phyloP scores from a whole-genome alignment of 23 tunicate species.

The Clavelina lepadiformis region DNA sequence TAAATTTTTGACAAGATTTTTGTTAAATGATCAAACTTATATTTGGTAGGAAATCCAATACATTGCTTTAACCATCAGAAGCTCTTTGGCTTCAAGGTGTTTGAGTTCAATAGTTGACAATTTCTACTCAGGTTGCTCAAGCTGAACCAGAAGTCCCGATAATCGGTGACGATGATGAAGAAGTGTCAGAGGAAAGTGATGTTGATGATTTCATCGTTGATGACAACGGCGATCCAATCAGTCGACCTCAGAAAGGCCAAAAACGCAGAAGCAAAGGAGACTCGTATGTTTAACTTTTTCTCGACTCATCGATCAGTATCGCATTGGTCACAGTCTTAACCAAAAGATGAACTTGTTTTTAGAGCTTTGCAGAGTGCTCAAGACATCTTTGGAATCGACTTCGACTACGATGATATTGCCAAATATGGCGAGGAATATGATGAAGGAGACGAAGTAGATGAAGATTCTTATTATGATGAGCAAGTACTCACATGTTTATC shows the following conservation, averaged over 20 bases:
- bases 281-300: slow-evolving; percentile 45
- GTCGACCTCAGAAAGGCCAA: slow-evolving; percentile 65
- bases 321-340: not conserved
- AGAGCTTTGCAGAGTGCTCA: slow-evolving; percentile 72
- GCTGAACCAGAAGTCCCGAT: slow-evolving; percentile 45
- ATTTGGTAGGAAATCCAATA: no score
- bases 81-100: no score
- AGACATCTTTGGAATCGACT: slow-evolving; percentile 87
- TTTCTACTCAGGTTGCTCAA: slow-evolving; percentile 17
- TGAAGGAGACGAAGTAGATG: slow-evolving; percentile 86
- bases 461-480: slow-evolving; percentile 82
- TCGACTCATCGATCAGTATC: not conserved
- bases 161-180: slow-evolving; percentile 59
- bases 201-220: slow-evolving; percentile 95
- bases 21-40: no score
- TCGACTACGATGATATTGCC: slow-evolving; percentile 72
- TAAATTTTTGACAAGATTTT: no score
- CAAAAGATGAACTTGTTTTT: not conserved
- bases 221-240: slow-evolving; percentile 94
- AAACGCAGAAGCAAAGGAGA: slow-evolving; percentile 79
- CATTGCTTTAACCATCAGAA: no score
- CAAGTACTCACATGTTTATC: no score
- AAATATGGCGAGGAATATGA: slow-evolving; percentile 70
- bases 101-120: no score
- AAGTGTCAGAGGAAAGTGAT: slow-evolving; percentile 79